Base-by-base conservation (phyloP, 2,888 invertebrate genomes). In the Tenthredo scrophulariae region DNA sequence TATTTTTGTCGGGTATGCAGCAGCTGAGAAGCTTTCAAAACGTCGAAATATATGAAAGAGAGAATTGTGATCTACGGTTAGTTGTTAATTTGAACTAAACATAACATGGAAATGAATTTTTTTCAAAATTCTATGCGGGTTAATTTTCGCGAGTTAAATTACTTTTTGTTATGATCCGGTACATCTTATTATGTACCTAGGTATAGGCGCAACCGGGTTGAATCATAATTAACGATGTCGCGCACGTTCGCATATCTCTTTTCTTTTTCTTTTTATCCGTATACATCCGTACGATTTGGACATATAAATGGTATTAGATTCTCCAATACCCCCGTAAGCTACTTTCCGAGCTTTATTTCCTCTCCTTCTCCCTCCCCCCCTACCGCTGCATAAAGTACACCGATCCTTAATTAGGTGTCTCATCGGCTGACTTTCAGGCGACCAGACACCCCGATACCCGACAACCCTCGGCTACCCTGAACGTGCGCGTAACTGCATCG, bases 391-490 rank as follows among this genome's bases (percentile, higher is more conserved):
- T 43, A 7, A 37, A 22, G 65, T n/a, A 37, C 26, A 33, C 74
- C 43, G 58, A 22, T 65, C 33, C 37, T 84, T 79, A 80, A 84
- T 84, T 84, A 84, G 77, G 29, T 62, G 84, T 84, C 84, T 84
- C 77, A 84, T 29, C 65, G 58, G 77, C 43, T 84, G 84, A 84
- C 84, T 84, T 77, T 79, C 84, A 67, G 84, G 5, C 77, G 84
- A 67, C 67, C 67, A 83, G 84, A 58, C 77, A 65, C 40, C 74
- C 72, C 46, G 77, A 58, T 74, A 65, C 46, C 43, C 65, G 10
- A 43, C 29, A 33, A 33, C n/a, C 37, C 74, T 22, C 65, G 79
- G 40, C 43, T 33, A 40, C 72, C 83, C 70, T 67, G 46, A 58
- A 80, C 46, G 58, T 26, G 50, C 67, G 67, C 65, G 77, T 67